Percentiles rank a stretch among this genome's conserved stretches.
phyloP scores from a whole-genome alignment of 2,113 vertebrate species.

The Nanorana parkeri region DNA sequence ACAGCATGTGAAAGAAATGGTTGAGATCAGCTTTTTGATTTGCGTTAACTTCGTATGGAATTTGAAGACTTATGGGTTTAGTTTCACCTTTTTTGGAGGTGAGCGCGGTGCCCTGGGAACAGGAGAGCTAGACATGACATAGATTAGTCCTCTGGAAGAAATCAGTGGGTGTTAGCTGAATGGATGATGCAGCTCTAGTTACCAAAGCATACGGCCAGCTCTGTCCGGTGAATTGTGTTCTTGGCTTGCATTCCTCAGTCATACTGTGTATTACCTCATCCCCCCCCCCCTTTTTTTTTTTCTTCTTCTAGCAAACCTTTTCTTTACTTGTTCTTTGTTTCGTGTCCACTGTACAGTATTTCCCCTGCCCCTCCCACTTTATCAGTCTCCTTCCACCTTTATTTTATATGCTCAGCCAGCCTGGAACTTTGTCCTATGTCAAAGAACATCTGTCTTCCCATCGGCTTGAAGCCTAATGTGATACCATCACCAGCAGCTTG shows the following conservation, averaged over 20 bases:
- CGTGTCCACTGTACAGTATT: background rate
- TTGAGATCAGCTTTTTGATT: slow-evolving; percentile 47
- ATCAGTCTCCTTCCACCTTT: background rate
- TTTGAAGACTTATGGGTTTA: background rate
- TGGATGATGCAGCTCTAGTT: slow-evolving; percentile 44
- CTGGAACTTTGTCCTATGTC: too few relatives aligned
- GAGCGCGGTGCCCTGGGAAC: background rate
- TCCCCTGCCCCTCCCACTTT: background rate
- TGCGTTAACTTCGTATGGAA: slow-evolving; percentile 1
- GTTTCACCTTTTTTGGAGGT: slow-evolving; percentile 26
- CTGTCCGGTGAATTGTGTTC: slow-evolving; percentile 49
- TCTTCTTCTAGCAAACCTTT: background rate
- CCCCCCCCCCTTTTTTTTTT: background rate
- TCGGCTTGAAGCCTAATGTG: too few relatives aligned
- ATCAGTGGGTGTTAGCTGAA: slow-evolving; percentile 32
- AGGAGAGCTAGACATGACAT: background rate
- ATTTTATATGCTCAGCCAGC: too few relatives aligned
- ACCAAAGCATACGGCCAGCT: slow-evolving; percentile 30
- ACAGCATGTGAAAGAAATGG: slow-evolving; percentile 55
- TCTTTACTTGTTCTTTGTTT: slow-evolving; percentile 21
- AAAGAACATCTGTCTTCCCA: too few relatives aligned
- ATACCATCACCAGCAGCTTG: too few relatives aligned
- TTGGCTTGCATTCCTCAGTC: slow-evolving; percentile 26
- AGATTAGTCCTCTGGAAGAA: slow-evolving; percentile 11
- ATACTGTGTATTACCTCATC: slow-evolving; percentile 48